Percentiles rank a stretch among this genome's conserved stretches.
Evolutionary conservation across 2,797 vertebrate genomes (phyloP).

Genomic region (Pangasius mekongensis): DNA sequence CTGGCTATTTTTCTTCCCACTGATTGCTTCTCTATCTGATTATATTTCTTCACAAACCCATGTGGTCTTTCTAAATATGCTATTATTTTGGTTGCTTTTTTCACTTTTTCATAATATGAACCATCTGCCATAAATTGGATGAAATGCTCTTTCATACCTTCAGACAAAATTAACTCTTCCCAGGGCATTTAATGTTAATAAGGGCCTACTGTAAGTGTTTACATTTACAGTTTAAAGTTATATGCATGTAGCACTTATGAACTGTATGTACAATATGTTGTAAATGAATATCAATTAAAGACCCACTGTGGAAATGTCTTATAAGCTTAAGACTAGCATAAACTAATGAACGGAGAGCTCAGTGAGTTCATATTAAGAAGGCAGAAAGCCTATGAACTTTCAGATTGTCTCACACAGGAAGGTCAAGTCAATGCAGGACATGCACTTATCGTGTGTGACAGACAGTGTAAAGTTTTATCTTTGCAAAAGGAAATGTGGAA

Average conservation of each 20-base stretch:
- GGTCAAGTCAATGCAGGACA: neutral
- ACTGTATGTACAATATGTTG: neutral
- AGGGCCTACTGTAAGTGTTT: neutral
- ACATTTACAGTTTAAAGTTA: neutral
- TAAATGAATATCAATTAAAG: neutral
- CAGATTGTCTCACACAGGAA: neutral
- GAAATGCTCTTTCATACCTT: too few relatives aligned
- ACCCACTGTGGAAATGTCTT: neutral
- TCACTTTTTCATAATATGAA: too few relatives aligned
- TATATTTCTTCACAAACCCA: neutral
- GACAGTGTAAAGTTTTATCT: slow-evolving; percentile 44
- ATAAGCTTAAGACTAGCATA: neutral
- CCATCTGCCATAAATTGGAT: neutral
- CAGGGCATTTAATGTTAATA: neutral
- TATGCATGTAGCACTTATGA: neutral
- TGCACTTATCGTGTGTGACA: neutral
- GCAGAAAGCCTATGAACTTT: neutral
- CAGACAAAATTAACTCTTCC: neutral
- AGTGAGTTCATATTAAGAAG: neutral
- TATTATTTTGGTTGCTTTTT: neutral
- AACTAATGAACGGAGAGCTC: too few relatives aligned
- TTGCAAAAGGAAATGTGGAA: slow-evolving; percentile 15
- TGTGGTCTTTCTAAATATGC: neutral
- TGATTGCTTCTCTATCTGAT: neutral
- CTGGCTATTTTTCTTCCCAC: neutral